Conservation (phyloP, 2,888 invertebrate species). For the Drosophila heteroneura region DNA sequence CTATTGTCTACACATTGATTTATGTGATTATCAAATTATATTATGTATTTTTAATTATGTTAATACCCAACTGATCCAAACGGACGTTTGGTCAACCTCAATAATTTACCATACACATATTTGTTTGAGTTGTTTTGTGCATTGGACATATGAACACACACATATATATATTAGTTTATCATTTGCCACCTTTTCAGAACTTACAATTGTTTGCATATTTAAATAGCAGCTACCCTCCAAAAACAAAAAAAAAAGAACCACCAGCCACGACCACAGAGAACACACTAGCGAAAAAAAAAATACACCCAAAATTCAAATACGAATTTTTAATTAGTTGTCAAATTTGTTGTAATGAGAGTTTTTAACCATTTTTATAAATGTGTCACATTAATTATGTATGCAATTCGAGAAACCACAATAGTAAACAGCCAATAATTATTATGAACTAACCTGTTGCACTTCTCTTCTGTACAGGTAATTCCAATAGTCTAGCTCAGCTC, state of each 20-base stretch:
- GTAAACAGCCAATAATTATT: conserved; percentile 25
- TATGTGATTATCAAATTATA: conserved; percentile 38
- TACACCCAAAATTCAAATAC: conserved; percentile 60
- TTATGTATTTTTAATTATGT: conserved; percentile 54
- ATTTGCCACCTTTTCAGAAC: conserved; percentile 68
- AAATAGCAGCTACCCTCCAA: conserved; percentile 43
- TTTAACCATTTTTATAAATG: conserved; percentile 66
- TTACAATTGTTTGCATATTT: conserved; percentile 71
- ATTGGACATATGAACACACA: conserved; percentile 43
- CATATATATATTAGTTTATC: conserved; percentile 56
- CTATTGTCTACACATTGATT: conserved; percentile 34
- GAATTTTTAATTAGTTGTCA: conserved; percentile 77
- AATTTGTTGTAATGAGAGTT: conserved; percentile 78
- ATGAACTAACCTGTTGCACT: conserved; percentile 42
- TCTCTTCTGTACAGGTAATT: conserved; percentile 87
- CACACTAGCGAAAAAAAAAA: conserved; percentile 32
- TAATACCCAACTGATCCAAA: conserved; percentile 14
- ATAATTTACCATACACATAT: conserved; percentile 28
- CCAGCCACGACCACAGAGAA: conserved; percentile 36
- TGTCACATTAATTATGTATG: conserved; percentile 69
- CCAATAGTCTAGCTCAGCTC: conserved; percentile 89
- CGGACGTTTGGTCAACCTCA: conserved; percentile 11
- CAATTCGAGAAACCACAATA: conserved; percentile 26
- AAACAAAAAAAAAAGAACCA: conserved; percentile 35
- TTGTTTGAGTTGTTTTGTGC: conserved; percentile 54